Evolutionary conservation across 30 jellyfish, hydroid and myxozoan species (phyloP).

Genomic region (Hydractinia echinata): DNA sequence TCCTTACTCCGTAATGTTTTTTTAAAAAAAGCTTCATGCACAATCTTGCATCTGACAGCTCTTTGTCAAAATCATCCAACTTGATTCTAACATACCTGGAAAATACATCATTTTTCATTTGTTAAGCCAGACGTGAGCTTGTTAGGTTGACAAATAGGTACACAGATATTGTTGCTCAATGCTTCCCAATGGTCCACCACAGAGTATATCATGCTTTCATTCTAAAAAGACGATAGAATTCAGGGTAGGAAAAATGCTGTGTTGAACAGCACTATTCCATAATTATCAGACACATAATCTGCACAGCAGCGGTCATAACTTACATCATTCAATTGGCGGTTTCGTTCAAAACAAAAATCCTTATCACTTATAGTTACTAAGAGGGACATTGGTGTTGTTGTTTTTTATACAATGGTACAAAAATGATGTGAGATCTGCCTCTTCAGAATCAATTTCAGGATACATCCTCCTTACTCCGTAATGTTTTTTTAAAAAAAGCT

Average conservation of each 20-base stretch:
- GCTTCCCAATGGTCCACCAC: constrained; percentile 26
- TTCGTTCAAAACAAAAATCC: constrained; percentile 14
- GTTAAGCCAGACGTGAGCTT: background rate
- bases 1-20: background rate
- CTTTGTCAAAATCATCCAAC: background rate
- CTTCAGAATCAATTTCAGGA: background rate
- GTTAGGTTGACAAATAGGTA: constrained; percentile 24
- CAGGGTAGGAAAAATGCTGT: background rate
- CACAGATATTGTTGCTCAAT: background rate
- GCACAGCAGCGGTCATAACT: background rate
- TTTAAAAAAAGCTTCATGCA: constrained; percentile 1
- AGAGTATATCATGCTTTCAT: background rate
- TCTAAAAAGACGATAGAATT: no score
- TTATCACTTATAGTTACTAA: no score
- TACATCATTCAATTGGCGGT: background rate
- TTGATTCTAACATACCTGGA: background rate
- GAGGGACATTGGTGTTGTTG: no score
- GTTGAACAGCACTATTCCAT: constrained; percentile 7
- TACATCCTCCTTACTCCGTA: background rate
- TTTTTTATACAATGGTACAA: background rate
- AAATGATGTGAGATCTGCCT: background rate
- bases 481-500: background rate
- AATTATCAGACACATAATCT: constrained; percentile 2
- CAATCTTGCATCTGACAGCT: constrained; percentile 1
- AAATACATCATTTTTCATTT: background rate